Percentiles rank a stretch among this genome's conserved stretches.
Conservation (phyloP, 2,113 vertebrate genomes). For the Cynoglossus semilaevis region DNA sequence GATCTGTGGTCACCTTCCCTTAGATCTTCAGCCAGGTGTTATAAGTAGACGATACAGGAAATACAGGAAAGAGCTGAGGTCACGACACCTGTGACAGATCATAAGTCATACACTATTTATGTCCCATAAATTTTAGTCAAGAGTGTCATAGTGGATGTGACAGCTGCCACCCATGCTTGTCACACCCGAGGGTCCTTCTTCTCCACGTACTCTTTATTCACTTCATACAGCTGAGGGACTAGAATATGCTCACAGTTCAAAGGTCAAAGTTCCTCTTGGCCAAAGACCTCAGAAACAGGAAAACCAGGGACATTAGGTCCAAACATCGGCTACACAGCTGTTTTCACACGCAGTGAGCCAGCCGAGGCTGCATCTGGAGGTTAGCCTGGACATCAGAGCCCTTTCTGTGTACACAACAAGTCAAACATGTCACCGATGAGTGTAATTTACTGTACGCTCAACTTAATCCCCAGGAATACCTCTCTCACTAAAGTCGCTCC, state of each 20-base stretch:
- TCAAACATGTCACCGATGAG: neutral
- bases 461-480: neutral
- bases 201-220: neutral
- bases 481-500: neutral
- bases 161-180: slow-evolving; percentile 2
- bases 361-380: neutral
- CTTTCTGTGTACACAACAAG: neutral
- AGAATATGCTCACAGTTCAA: neutral
- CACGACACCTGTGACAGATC: slow-evolving; percentile 9
- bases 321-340: slow-evolving; percentile 6
- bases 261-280: neutral
- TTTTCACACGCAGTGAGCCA: neutral
- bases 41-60: slow-evolving; percentile 15
- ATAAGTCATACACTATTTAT: slow-evolving; percentile 34
- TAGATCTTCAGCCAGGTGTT: slow-evolving; percentile 24
- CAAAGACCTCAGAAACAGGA: neutral
- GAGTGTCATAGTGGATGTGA: neutral
- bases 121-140: slow-evolving; percentile 9
- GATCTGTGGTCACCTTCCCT: slow-evolving; percentile 1
- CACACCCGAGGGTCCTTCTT: neutral
- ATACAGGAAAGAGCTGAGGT: slow-evolving; percentile 22
- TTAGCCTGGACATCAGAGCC: neutral
- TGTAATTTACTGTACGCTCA: neutral
- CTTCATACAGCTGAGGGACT: neutral
- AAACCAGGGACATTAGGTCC: neutral